Base-by-base conservation (phyloP, 2,113 vertebrate species). In the Tenebrosternarchus preto region DNA sequence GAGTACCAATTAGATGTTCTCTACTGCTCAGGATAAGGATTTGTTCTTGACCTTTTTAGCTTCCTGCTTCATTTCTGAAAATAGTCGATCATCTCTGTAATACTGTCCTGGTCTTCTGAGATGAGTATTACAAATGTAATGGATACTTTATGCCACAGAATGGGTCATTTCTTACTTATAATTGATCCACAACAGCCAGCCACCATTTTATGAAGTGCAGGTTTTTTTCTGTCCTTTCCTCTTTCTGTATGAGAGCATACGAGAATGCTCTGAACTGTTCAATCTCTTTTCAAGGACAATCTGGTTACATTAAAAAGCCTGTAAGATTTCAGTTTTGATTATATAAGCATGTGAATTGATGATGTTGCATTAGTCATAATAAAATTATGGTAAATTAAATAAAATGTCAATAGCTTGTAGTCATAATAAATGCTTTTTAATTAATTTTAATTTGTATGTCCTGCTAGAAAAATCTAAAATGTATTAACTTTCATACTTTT, bases 261-360 rank as follows among this genome's bases (percentile, higher is more conserved):
- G 31, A 64, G 77, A 71, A 57, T 59, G 57, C 39, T 46, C 53
- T 64, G 24, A 83, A 71, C 43, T 31, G 80, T 67, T 71, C 69
- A 67, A 67, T 53, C 33, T 59, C 72, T 22, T 76, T 77, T 27
- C 78, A 80, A 84, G 60, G 70, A 60, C 63, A 66, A 73, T 77
- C 73, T 29, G 1, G 24, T 33, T 60, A 57, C 75, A 80, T 84
- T 83, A 75, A 20, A 82, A 57, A 85, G 79, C 83, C 69, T 82
- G 85, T 83, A 73, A 73, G 71, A 76, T 78, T 84, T 87, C 83
- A 81, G 73, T 90, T 91, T 88, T 90, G 87, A 92, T 91, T 91
- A 87, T 87, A 84, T 86, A 82, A 78, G 88, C 86, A 90, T 73
- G 24, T 80, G 20, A n/a, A 77, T 75, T 82, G 63, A 22, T 81